phyloP scores from a whole-genome alignment of 2,888 invertebrate genomes.

The Epirrhoe alternata region DNA sequence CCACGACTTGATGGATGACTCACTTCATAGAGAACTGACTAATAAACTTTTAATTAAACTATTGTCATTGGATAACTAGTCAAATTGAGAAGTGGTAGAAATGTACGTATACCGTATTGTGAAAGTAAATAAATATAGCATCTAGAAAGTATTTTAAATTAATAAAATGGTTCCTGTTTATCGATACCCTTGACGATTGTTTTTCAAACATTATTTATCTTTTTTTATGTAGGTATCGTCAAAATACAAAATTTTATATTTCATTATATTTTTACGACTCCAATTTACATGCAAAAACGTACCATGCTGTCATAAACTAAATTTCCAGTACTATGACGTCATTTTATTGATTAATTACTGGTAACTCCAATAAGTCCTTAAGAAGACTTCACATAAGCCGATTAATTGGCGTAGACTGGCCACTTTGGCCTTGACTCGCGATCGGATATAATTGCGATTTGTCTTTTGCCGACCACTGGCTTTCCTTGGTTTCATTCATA shows the following conservation, averaged over 20 bases:
- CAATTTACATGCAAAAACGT: slow-evolving; percentile 13
- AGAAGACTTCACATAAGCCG: slow-evolving; percentile 43
- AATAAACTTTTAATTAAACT: not conserved
- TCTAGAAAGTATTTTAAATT: not conserved
- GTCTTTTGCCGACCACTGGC: slow-evolving; percentile 36
- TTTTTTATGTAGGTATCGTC: not conserved
- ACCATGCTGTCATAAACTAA: slow-evolving; percentile 20
- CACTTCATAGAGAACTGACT: not conserved
- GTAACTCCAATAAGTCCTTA: slow-evolving; percentile 37
- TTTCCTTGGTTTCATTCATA: slow-evolving; percentile 39
- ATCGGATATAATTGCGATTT: slow-evolving; percentile 36
- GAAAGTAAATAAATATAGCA: not conserved
- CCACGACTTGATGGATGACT: slow-evolving; percentile 32
- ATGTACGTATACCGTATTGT: not conserved
- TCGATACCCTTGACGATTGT: too few species aligned
- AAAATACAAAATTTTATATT: not conserved
- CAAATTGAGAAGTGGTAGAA: not conserved
- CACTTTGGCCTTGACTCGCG: slow-evolving; percentile 35
- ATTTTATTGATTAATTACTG: slow-evolving; percentile 41
- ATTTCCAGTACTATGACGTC: slow-evolving; percentile 34
- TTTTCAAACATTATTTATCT: too few species aligned
- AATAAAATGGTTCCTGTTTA: not conserved
- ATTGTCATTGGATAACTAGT: too few species aligned
- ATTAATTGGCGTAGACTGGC: slow-evolving; percentile 31
- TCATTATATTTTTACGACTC: slow-evolving; percentile 13